These are phyloP conservation scores for Burhinus oedicnemus DNA, from an alignment of 2,113 vertebrate species.

Conservation along the genomic window DNA sequence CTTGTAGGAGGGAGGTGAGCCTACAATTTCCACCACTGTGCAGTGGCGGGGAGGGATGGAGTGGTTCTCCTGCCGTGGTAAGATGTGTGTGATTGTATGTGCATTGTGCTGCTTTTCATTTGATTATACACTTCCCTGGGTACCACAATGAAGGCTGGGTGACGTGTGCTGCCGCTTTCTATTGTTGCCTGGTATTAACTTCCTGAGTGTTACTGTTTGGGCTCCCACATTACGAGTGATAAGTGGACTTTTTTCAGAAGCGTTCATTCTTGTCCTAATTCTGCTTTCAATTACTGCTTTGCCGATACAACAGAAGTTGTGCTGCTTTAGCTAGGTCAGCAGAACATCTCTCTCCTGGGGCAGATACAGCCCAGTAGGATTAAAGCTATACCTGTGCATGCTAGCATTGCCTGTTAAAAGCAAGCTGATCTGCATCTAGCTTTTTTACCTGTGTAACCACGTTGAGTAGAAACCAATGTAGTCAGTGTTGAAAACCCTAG, in stretches of 20 bases:
- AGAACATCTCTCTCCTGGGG: neutral
- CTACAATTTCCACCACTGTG: neutral
- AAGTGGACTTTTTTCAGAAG: neutral
- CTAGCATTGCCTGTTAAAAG: neutral
- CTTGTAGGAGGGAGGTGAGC: neutral
- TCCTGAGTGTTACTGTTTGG: neutral
- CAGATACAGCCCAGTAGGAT: neutral
- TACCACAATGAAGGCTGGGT: neutral
- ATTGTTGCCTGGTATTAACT: neutral
- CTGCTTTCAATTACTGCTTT: neutral
- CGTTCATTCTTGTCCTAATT: neutral
- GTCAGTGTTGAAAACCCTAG: neutral
- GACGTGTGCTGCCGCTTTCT: accelerated
- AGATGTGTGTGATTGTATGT: neutral
- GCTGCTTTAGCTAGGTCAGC: neutral
- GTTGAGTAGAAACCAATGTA: neutral
- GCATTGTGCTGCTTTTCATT: neutral
- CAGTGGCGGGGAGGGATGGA: neutral
- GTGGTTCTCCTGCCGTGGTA: neutral
- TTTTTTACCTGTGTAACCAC: neutral
- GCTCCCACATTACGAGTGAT: neutral
- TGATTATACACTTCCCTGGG: neutral
- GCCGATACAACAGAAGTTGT: neutral
- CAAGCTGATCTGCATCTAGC: neutral
- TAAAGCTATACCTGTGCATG: neutral